These are phyloP conservation scores for Trogon surrucura DNA, from an alignment of 2,113 vertebrate species.

Conservation along the genomic window DNA sequence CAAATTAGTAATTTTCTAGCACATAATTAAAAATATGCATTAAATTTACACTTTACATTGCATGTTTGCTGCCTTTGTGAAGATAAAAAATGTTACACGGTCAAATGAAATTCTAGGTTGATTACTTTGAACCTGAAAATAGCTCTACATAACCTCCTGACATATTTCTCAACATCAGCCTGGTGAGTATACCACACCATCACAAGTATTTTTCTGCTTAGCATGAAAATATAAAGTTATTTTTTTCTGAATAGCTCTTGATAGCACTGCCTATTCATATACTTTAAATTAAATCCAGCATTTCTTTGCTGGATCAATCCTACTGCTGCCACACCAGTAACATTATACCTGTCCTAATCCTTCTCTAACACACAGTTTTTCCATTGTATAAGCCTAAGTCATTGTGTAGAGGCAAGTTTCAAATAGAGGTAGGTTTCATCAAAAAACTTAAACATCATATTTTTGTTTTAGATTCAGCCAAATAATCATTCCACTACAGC, in stretches of 20 bases:
- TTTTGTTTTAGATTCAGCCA: background rate
- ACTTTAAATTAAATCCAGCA: background rate
- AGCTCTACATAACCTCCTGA: background rate
- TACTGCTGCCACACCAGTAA: background rate
- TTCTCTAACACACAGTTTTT: background rate
- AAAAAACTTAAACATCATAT: background rate
- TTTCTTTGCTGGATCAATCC: background rate
- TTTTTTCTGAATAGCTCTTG: slow-evolving; percentile 13
- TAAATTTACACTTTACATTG: background rate
- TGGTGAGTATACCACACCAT: background rate
- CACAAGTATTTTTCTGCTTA: background rate
- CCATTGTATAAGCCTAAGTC: background rate
- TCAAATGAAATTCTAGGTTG: background rate
- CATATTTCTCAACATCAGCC: background rate
- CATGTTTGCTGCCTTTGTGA: background rate
- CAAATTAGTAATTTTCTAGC: slow-evolving; percentile 13
- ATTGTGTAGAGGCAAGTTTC: background rate
- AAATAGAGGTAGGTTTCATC: background rate
- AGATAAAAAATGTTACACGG: background rate
- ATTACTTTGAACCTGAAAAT: background rate
- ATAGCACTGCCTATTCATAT: background rate
- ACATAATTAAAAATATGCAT: background rate
- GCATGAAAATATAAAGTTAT: slow-evolving; percentile 10
- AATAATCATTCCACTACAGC: background rate
- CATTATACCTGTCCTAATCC: background rate